A percentile compares a stretch with the other conserved stretches of the same genome.
These are phyloP conservation scores for Drosophila acutilabella DNA, from an alignment of 2,888 invertebrate species.

Conservation along the genomic window DNA sequence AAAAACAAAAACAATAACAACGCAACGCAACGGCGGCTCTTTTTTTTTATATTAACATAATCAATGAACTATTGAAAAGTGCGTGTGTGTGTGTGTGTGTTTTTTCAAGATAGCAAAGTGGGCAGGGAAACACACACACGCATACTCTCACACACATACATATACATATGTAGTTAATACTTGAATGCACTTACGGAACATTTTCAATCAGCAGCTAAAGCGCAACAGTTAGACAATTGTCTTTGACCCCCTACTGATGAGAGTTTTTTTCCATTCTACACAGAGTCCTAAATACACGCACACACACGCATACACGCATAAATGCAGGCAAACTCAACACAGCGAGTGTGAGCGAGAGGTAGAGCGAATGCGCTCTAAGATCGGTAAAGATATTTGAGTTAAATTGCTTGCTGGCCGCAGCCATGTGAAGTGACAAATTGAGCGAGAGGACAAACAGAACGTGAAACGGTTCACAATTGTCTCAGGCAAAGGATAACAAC, in stretches of 20 bases:
- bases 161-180: conserved; percentile 44
- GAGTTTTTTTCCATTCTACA: conserved; percentile 39
- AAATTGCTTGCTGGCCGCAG: conserved; percentile 32
- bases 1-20: neutral
- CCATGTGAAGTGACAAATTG: conserved; percentile 68
- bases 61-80: conserved; percentile 65
- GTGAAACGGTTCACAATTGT: conserved; percentile 60
- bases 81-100: conserved; percentile 12
- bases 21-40: conserved; percentile 24
- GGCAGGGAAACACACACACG: conserved; percentile 16
- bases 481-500: conserved; percentile 57
- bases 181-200: conserved; percentile 72
- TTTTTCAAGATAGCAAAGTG: neutral
- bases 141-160: neutral
- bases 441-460: conserved; percentile 30
- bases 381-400: conserved; percentile 65
- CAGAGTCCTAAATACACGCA: conserved; percentile 6
- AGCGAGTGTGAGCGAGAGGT: neutral
- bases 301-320: conserved; percentile 19
- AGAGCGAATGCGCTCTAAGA: conserved; percentile 2
- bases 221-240: conserved; percentile 44
- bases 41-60: conserved; percentile 74
- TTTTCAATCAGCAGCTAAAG: conserved; percentile 63
- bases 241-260: conserved; percentile 71
- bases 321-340: neutral